phyloP scores from a whole-genome alignment of 2,797 vertebrate species.

The Gymnopithys bicolor region DNA sequence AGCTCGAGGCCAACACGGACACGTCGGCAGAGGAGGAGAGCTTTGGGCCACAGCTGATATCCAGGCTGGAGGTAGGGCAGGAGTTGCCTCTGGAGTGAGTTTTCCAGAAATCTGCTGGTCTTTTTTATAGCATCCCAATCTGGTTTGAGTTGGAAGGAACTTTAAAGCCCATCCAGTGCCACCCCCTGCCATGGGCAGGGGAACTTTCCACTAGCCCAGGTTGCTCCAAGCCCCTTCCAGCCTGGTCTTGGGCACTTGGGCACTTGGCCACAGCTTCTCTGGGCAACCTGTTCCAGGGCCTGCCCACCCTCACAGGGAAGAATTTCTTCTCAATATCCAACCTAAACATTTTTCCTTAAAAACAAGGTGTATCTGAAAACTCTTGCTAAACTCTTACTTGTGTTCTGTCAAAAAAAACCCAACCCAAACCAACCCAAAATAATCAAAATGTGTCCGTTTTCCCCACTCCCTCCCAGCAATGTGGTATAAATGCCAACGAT shows the following conservation, averaged over 20 bases:
- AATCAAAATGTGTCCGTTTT: accelerated
- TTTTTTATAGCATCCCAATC: background rate
- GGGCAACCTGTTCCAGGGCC: background rate
- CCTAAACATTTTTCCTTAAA: background rate
- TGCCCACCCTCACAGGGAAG: background rate
- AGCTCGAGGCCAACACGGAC: conserved; percentile 80
- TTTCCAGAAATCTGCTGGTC: background rate
- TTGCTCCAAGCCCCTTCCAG: background rate
- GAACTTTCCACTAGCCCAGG: background rate
- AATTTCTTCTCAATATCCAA: background rate
- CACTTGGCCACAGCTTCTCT: background rate
- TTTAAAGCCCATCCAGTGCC: background rate
- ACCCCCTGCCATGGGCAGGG: background rate
- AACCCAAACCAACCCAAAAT: background rate
- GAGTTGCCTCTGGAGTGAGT: background rate
- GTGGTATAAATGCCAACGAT: conserved; percentile 91
- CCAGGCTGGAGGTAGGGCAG: conserved; percentile 85
- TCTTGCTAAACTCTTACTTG: background rate
- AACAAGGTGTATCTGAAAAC: background rate
- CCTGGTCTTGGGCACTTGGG: background rate
- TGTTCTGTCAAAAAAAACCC: background rate
- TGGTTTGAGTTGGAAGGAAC: background rate
- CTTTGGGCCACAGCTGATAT: conserved; percentile 91
- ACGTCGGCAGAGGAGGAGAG: conserved; percentile 87
- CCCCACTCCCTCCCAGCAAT: conserved; percentile 83